These are phyloP conservation scores for Sympetrum striolatum DNA, from an alignment of 2,888 invertebrate species.

Conservation along the genomic window DNA sequence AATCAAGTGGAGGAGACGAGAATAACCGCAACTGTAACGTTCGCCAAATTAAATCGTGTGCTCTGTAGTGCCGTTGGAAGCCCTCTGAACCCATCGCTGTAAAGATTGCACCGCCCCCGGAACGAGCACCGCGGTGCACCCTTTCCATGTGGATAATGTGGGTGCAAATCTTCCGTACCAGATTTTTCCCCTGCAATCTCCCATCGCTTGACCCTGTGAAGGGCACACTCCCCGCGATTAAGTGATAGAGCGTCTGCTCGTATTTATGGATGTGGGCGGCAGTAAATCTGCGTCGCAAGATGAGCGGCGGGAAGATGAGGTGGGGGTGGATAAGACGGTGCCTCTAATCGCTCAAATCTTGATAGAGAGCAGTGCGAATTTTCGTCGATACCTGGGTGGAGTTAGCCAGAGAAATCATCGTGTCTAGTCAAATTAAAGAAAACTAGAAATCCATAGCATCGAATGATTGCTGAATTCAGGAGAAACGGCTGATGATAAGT, in stretches of 20 bases:
- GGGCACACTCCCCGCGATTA: neutral
- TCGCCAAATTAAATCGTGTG: neutral
- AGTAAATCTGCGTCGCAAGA: neutral
- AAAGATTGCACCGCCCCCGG: neutral
- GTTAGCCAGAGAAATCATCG: too few relatives aligned
- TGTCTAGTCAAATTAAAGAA: too few relatives aligned
- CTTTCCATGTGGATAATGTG: neutral
- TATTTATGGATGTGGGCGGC: constrained; percentile 18
- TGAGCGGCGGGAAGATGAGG: neutral
- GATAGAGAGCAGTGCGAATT: too few relatives aligned
- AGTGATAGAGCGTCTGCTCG: constrained; percentile 11
- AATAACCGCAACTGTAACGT: neutral
- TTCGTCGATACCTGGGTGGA: too few relatives aligned
- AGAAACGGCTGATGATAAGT: too few relatives aligned
- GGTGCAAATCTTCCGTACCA: neutral
- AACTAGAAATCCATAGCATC: too few relatives aligned
- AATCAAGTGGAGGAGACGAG: neutral
- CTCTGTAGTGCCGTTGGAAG: neutral
- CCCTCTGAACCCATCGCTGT: too few relatives aligned
- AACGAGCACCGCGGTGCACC: neutral
- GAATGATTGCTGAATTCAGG: too few relatives aligned
- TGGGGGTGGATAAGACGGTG: neutral
- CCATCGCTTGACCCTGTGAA: neutral
- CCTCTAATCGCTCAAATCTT: too few relatives aligned
- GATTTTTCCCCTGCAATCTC: neutral